Evolutionary conservation across 2,113 vertebrate genomes (phyloP), one percentile per base, ranked within the genome.

Genomic region (Antechinus stuartii): DNA sequence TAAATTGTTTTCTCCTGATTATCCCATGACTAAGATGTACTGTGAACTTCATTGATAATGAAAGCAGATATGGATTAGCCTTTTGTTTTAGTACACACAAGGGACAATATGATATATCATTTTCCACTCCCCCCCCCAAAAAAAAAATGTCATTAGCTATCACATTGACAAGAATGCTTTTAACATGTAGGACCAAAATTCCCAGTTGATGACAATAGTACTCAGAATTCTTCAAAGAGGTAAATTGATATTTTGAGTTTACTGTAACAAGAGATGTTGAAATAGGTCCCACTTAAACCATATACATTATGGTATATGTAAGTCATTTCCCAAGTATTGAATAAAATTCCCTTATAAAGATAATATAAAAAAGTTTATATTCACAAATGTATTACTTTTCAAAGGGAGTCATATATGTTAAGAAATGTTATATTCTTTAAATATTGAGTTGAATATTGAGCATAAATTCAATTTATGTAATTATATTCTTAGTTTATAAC

Each of bases 171-270:
- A 90, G 89, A 35, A 91, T 35, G 26, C 84, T 84, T 76, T 91
- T 53, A 96, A 27, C 0, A 0, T 92, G 30, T 0, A 91, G 54
- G 84, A 35, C 26, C 96, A 95, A 93, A 94, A 93, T n/a, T 53
- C 7, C 27, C 22, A 95, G 2, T 14, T 94, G 47, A 93, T 90
- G 49, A 94, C 94, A 94, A n/a, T 49, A 91, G 0, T 35, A 89
- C 0, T 0, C 76, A 46, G 27, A 94, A 95, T 94, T 57, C 95
- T 95, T 90, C 94, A 97, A 92, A 92, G 9, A 24, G 49, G 8
- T 91, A 92, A 94, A 90, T 94, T 27, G 27, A 9, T 96, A 55
- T 91, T 22, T 27, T 89, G 49, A 0, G 0, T 96, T 97, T 93
- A 4, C 8, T 93, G 55, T 94, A 96, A 26, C 3, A 94, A 2